Evolutionary conservation across 2,113 vertebrate species (phyloP), one percentile per base, ranked within the genome.

Genomic region (Onychorhynchus coronatus): DNA sequence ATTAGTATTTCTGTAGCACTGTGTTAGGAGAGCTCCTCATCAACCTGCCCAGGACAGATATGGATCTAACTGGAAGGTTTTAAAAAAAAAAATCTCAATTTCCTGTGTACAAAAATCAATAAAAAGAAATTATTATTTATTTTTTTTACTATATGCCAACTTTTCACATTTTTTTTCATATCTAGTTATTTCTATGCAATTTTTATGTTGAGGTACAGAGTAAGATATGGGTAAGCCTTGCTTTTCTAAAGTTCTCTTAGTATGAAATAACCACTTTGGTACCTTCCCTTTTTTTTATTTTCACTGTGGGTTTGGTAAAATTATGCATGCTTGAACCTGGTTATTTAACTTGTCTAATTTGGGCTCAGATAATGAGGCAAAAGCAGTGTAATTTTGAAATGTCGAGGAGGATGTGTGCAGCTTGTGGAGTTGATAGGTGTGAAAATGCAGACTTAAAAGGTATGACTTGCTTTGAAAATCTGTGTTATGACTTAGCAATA

Each of bases 361-460:
- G 47, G 82, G 63, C 56, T 91, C 23, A 55, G 77, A 73, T 59
- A 89, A 39, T 81, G 76, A 85, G 72, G 83, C 61, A 92, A 78
- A 92, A 92, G 11, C 50, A 72, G 33, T 66, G 31, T 33, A 79
- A 76, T 88, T 91, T 44, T 41, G n/a, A 89, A 96, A 92, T 87
- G 87, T 91, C 89, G 71, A 18, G 44, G 55, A 80, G 73, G 68
- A 84, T 17, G 44, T 44, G 44, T 93, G 28, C 76, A 86, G 79
- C 81, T 79, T 94, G 90, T 76, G 41, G 63, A 89, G 59, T n/a
- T 94, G 72, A 84, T 68, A 86, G 82, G 76, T 96, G 95, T 93
- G 92, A 96, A 95, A 91, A 96, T 65, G 44, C 44, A 78, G 37
- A 59, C 39, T 88, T 73, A 71, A 72, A 94, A 95, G 75, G 53